These are phyloP conservation scores for Forbesichthys agassizii DNA, from an alignment of 2,113 vertebrate species.

Conservation along the genomic window DNA sequence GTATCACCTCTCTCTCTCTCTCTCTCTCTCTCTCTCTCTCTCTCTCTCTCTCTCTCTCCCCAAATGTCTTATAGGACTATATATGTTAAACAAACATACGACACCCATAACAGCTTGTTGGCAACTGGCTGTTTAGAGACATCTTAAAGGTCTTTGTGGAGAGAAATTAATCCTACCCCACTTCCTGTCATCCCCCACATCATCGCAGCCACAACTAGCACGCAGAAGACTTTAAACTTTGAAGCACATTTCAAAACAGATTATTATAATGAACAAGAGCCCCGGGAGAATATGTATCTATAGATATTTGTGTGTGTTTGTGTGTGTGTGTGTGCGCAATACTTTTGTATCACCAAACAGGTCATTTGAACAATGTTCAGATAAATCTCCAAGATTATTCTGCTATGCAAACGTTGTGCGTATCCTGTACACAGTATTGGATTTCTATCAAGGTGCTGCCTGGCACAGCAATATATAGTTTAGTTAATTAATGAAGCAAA, in stretches of 20 bases:
- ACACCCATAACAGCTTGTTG: slow-evolving; percentile 59
- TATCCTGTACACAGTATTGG: no score
- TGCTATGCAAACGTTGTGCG: neutral
- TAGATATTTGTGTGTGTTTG: neutral
- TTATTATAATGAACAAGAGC: no score
- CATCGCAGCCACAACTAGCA: slow-evolving; percentile 21
- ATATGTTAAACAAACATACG: slow-evolving; percentile 7
- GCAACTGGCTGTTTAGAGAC: slow-evolving; percentile 54
- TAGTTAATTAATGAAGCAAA: neutral
- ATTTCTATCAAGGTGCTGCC: no score
- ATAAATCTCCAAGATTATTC: slow-evolving; percentile 20
- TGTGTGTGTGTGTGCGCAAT: neutral
- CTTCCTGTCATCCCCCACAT: slow-evolving; percentile 62
- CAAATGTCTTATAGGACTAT: slow-evolving; percentile 5
- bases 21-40: slow-evolving; percentile 2
- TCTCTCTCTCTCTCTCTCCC: neutral
- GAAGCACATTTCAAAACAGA: no score
- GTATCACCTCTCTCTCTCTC: neutral
- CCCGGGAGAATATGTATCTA: neutral
- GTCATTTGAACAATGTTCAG: slow-evolving; percentile 15
- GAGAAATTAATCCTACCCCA: slow-evolving; percentile 57
- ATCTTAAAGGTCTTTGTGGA: slow-evolving; percentile 46
- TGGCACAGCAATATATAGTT: no score
- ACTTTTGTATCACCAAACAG: neutral
- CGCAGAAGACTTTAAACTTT: slow-evolving; percentile 9